Evolutionary conservation across 2,113 vertebrate genomes (phyloP).

Genomic region (Syngnathus floridae): DNA sequence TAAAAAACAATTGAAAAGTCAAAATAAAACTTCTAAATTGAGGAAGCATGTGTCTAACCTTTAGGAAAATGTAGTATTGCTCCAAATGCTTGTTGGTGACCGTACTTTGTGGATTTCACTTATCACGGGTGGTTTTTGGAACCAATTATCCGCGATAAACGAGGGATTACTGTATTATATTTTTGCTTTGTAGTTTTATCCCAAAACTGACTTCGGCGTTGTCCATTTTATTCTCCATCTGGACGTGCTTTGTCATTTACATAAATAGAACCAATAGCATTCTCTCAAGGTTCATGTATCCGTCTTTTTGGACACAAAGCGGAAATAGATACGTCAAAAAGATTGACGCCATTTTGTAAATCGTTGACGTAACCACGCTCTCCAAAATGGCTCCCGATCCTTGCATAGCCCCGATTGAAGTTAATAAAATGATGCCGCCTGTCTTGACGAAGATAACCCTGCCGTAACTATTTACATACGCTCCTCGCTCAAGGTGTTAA

Average conservation of each 20-base stretch:
- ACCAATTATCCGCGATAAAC: too few species aligned
- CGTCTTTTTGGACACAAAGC: neutral
- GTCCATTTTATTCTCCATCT: neutral
- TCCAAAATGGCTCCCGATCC: neutral
- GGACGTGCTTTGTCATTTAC: conserved; percentile 52
- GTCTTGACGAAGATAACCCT: neutral
- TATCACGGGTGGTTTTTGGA: too few species aligned
- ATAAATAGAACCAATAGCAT: conserved; percentile 4
- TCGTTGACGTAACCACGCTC: neutral
- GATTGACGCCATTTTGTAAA: neutral
- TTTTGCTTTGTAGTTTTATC: neutral
- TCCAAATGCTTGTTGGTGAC: too few species aligned
- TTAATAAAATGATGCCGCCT: conserved; percentile 2
- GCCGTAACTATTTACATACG: neutral
- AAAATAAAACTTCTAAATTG: too few species aligned
- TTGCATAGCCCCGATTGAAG: neutral
- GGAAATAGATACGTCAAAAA: neutral
- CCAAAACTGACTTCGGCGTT: neutral
- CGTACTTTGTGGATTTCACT: too few species aligned
- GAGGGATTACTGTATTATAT: neutral
- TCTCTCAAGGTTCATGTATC: neutral
- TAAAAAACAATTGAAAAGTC: too few species aligned
- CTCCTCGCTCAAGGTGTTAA: neutral
- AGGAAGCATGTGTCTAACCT: too few species aligned
- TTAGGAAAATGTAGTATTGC: too few species aligned